Percentiles rank a stretch among this genome's conserved stretches.
These are phyloP conservation scores for Carassius gibelio DNA, from an alignment of 2,113 vertebrate species.

Conservation along the genomic window DNA sequence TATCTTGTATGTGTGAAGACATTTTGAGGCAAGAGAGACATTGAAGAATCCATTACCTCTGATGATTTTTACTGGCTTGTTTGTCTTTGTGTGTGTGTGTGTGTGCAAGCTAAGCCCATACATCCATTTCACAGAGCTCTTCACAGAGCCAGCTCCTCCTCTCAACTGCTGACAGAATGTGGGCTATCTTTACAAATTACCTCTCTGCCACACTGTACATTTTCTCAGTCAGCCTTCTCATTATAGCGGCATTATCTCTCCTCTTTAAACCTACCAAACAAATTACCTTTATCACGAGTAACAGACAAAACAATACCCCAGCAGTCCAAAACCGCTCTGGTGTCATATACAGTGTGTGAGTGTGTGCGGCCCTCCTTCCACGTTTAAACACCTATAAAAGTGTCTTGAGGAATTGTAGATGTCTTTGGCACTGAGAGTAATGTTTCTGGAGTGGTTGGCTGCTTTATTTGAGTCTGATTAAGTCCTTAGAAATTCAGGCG, in stretches of 20 bases:
- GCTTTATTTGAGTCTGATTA: not conserved
- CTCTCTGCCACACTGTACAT: conserved; percentile 58
- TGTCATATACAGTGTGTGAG: conserved; percentile 48
- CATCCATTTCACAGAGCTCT: conserved; percentile 31
- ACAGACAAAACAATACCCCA: conserved; percentile 55
- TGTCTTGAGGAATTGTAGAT: not conserved
- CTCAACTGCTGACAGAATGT: conserved; percentile 36
- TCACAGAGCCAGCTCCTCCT: conserved; percentile 9
- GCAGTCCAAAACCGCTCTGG: conserved; percentile 38
- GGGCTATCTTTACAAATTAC: conserved; percentile 59
- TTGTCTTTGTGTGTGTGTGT: conserved; percentile 9
- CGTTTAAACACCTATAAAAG: not conserved
- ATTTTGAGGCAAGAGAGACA: conserved; percentile 36
- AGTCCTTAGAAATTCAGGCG: not conserved
- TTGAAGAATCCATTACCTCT: conserved; percentile 56
- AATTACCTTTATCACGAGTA: conserved; percentile 54
- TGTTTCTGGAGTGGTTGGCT: not conserved
- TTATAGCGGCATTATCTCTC: conserved; percentile 61
- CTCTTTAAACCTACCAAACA: conserved; percentile 48
- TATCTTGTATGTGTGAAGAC: conserved; percentile 21
- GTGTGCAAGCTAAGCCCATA: conserved; percentile 34
- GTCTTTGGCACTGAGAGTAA: not conserved
- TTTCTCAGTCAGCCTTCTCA: conserved; percentile 50
- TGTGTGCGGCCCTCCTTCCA: not conserved
- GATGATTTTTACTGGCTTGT: conserved; percentile 25